Evolutionary conservation across 2,888 invertebrate genomes (phyloP).

Genomic region (Epirrhoe tristata): DNA sequence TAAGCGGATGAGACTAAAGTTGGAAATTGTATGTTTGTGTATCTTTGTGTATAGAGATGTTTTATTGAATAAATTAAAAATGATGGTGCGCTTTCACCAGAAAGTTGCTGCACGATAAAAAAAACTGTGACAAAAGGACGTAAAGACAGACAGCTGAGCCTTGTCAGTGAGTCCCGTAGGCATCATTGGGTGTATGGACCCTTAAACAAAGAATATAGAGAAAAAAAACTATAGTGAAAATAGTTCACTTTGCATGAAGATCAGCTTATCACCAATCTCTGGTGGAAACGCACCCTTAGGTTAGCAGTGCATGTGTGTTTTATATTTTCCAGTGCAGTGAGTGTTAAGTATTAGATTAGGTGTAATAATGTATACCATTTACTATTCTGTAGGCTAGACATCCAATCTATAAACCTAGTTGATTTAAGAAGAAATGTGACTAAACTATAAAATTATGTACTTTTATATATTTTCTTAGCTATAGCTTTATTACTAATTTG

Average conservation of each 20-base stretch:
- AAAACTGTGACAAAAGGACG: neutral
- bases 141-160: no score
- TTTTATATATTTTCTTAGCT: slow-evolving; percentile 20
- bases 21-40: slow-evolving; percentile 58
- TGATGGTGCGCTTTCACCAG: slow-evolving; percentile 8
- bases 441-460: slow-evolving; percentile 15
- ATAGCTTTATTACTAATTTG: slow-evolving; percentile 53
- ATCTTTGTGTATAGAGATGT: slow-evolving; percentile 61
- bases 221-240: neutral
- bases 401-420: neutral
- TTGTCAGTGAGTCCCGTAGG: no score
- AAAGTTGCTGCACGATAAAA: neutral
- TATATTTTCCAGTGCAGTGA: neutral
- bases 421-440: neutral
- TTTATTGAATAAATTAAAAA: slow-evolving; percentile 44
- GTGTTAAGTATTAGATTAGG: neutral
- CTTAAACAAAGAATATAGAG: neutral
- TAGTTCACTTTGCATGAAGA: no score
- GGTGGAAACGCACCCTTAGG: neutral
- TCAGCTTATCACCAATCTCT: no score
- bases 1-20: slow-evolving; percentile 68
- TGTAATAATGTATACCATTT: neutral
- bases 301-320: neutral
- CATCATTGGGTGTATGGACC: no score
- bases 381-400: neutral